Conservation (phyloP, 2,113 vertebrate genomes). For the Myotis yumanensis region DNA sequence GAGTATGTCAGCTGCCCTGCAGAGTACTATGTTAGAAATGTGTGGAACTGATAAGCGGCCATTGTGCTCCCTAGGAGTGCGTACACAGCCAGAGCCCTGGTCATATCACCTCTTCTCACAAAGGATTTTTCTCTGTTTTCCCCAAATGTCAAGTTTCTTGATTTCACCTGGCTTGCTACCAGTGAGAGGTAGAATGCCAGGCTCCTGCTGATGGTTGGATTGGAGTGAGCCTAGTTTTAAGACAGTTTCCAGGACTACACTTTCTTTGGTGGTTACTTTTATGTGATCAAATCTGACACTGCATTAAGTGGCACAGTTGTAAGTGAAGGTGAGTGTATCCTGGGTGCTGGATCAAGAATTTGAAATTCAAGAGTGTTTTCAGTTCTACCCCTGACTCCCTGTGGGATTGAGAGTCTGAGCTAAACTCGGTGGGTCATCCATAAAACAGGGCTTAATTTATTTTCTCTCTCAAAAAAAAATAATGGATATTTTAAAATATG, state of each 20-base stretch:
- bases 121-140: slow-evolving; percentile 38
- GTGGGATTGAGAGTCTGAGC: not conserved
- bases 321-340: slow-evolving; percentile 18
- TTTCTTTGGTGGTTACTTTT: slow-evolving; percentile 17
- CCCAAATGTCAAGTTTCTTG: slow-evolving; percentile 53
- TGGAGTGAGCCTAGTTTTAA: slow-evolving; percentile 21
- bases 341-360: not conserved
- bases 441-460: slow-evolving; percentile 39
- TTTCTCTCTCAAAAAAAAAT: slow-evolving; percentile 38
- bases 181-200: not conserved
- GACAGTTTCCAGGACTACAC: not conserved
- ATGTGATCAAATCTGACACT: not conserved
- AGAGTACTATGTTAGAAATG: slow-evolving; percentile 5
- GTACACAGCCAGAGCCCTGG: slow-evolving; percentile 13
- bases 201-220: not conserved
- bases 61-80: not conserved
- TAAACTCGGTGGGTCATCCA: not conserved
- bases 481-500: not conserved
- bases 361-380: slow-evolving; percentile 44
- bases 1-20: not conserved
- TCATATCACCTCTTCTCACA: slow-evolving; percentile 26
- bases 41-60: not conserved
- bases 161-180: slow-evolving; percentile 43
- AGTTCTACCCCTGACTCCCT: not conserved
- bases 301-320: slow-evolving; percentile 15